Conservation (phyloP, 2,797 vertebrate species). For the Pempheris klunzingeri region DNA sequence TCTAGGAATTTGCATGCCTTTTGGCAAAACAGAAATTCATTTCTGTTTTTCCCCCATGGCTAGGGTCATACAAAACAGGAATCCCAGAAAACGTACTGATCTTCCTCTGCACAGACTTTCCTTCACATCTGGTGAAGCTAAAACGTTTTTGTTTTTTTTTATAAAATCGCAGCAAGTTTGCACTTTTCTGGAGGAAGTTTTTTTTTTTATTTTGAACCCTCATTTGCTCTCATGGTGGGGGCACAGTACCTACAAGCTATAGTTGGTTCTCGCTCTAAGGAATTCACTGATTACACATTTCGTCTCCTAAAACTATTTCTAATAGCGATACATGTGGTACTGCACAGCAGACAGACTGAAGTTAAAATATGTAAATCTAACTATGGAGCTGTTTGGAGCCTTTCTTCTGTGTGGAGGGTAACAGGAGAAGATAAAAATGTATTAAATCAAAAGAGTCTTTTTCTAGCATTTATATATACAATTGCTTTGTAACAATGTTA, state of each 20-base stretch:
- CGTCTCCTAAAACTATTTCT: slow-evolving; percentile 10
- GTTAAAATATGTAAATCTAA: neutral
- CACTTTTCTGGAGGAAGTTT: neutral
- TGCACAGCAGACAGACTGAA: neutral
- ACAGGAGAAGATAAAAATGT: neutral
- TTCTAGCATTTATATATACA: neutral
- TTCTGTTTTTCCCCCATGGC: slow-evolving; percentile 26
- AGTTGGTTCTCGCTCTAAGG: neutral
- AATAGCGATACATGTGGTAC: neutral
- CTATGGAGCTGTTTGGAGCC: neutral
- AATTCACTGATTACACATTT: neutral
- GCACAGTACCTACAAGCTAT: neutral
- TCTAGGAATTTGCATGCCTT: slow-evolving; percentile 45
- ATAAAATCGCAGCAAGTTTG: too few species aligned
- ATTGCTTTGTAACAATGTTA: neutral
- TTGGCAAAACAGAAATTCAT: slow-evolving; percentile 41
- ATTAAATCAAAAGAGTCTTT: neutral
- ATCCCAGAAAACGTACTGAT: slow-evolving; percentile 43
- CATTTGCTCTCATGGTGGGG: slow-evolving; percentile 3
- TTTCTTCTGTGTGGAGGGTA: neutral
- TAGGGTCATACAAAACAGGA: slow-evolving; percentile 41
- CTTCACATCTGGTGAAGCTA: slow-evolving; percentile 24
- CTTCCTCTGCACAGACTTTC: slow-evolving; percentile 27
- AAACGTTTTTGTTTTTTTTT: slow-evolving; percentile 16
- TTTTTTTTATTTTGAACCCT: slow-evolving; percentile 21